phyloP scores from a whole-genome alignment of 1,140 invertebrate genomes.

The Drosophila kepulauana region DNA sequence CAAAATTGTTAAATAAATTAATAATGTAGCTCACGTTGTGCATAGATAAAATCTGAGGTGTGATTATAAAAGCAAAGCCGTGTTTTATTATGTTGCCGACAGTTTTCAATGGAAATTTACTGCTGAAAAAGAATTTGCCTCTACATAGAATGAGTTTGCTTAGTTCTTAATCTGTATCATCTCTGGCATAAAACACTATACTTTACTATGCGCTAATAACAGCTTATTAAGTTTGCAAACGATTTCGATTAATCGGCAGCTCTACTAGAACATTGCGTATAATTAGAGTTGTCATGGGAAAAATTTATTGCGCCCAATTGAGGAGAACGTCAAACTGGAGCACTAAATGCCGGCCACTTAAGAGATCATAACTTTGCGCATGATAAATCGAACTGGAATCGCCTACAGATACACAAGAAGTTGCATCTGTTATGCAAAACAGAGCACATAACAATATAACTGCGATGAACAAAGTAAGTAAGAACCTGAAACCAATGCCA shows the following conservation, averaged over 20 bases:
- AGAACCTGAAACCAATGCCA: constrained; percentile 10
- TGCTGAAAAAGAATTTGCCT: not conserved
- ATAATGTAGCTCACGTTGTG: constrained; percentile 27
- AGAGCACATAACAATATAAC: constrained; percentile 16
- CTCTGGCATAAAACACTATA: not conserved
- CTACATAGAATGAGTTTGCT: not conserved
- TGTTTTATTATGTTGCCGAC: not conserved
- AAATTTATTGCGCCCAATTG: constrained; percentile 67
- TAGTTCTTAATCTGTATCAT: not conserved
- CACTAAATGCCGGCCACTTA: constrained; percentile 72
- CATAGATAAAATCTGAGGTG: constrained; percentile 24
- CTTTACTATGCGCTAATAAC: not conserved
- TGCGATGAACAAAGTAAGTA: not conserved
- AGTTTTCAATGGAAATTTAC: not conserved
- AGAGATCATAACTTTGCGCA: constrained; percentile 72
- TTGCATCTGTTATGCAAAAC: constrained; percentile 59
- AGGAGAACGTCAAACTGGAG: constrained; percentile 38
- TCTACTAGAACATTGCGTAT: constrained; percentile 13
- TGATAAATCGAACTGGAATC: constrained; percentile 76
- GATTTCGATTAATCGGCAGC: constrained; percentile 24
- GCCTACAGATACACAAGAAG: constrained; percentile 49
- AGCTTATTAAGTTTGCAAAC: not conserved
- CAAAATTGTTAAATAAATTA: constrained; percentile 10
- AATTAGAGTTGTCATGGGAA: constrained; percentile 71
- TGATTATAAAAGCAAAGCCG: constrained; percentile 25